A percentile compares a stretch with the other conserved stretches of the same genome.
phyloP scores from a whole-genome alignment of 2,797 vertebrate species.

The Pangasius sanitwongsei region DNA sequence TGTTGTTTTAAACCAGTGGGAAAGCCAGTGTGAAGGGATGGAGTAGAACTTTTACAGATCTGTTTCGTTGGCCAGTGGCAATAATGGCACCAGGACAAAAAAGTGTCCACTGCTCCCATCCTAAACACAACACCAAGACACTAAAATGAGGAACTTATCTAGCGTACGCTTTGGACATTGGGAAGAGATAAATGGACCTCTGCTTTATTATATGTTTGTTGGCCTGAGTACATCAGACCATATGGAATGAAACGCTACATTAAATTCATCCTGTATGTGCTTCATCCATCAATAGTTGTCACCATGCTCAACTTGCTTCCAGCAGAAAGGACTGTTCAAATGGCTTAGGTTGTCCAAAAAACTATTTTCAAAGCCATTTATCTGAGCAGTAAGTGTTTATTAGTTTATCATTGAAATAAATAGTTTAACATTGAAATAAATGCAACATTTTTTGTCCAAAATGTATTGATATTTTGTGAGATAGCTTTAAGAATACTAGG shows the following conservation, averaged over 20 bases:
- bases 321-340: constrained; percentile 6
- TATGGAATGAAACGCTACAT: constrained; percentile 35
- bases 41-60: not conserved
- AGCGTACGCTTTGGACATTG: not conserved
- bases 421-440: not conserved
- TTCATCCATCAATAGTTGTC: constrained; percentile 42
- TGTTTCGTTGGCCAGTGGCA: not conserved
- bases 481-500: not conserved
- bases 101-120: constrained; percentile 52
- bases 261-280: constrained; percentile 33
- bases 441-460: not conserved
- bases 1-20: not conserved
- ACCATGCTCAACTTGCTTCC: constrained; percentile 13
- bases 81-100: not conserved
- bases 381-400: not conserved
- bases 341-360: not conserved
- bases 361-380: not conserved
- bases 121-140: not conserved
- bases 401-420: not conserved
- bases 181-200: constrained; percentile 19
- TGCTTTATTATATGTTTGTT: constrained; percentile 14
- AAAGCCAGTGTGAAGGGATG: not conserved
- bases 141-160: constrained; percentile 24
- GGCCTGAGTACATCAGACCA: constrained; percentile 10
- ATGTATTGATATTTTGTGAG: not conserved